Base-by-base conservation (phyloP, 1,140 invertebrate species). In the Lordiphosa mommai region DNA sequence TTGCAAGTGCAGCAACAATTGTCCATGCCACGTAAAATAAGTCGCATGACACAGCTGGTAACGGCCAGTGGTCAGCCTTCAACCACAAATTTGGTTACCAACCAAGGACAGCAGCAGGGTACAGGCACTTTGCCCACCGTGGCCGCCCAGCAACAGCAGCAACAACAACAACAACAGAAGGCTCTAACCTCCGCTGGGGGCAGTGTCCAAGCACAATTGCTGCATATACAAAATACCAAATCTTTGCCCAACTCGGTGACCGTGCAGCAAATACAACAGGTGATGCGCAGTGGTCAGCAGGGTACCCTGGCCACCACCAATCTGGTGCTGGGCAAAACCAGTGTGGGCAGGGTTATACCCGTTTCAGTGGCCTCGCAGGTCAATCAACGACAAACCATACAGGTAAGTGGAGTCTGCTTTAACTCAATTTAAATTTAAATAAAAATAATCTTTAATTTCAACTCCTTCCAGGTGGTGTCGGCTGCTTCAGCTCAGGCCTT, bases 261-360 rank as follows among this genome's bases (percentile, higher is more conserved):
- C 0, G 91, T 95, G 40, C 94, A 95, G 69, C 94, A 95, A 69
- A 91, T 95, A 20, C 94, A 94, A 57, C 94, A 95, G 77, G 93
- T 94, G 12, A 93, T 95, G 80, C 92, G 94, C 46, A 91, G 92
- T 40, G 91, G 92, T 0, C 90, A 89, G 43, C 87, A 69, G 36
- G 80, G 82, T 9, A 61, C 74, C 0, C 14, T 86, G 14, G 49
- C 67, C 30, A 61, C 73, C 14, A 56, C 86, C 1, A 79, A 79
- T 34, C 66, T 87, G n/a, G 82, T 89, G 38, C 50, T 89, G 14
- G 84, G 88, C 38, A 89, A 89, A 47, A 84, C 88, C 0, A 85
- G 88, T 55, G 88, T 88, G 4, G 87, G 88, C 0, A 72, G 88
- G 4, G 79, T 89, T 3, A 88, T 89, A 63, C 88, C 88, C 13